phyloP scores from a whole-genome alignment of 92 coral and sea anemone genomes.

The Paragorgia papillata region DNA sequence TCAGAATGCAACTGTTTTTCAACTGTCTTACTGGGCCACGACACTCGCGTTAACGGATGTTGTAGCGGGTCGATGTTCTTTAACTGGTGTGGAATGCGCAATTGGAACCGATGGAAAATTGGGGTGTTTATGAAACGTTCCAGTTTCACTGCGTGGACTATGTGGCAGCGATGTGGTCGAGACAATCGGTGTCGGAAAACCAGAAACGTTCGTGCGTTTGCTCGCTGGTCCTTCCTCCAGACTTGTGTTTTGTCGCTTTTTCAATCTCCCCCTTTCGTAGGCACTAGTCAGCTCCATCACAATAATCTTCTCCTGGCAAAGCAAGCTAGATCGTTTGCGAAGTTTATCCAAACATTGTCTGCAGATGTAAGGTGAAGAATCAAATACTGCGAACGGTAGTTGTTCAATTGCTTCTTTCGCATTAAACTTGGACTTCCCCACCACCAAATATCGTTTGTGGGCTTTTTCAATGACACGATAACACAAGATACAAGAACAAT shows the following conservation, averaged over 20 bases:
- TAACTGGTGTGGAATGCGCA: conserved; percentile 19
- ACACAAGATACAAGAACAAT: conserved; percentile 6
- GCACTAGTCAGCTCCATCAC: not conserved
- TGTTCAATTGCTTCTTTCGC: too few relatives aligned
- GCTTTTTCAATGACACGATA: not conserved
- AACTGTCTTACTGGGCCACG: conserved; percentile 60
- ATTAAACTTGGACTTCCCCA: too few relatives aligned
- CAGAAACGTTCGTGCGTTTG: too few relatives aligned
- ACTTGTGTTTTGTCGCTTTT: not conserved
- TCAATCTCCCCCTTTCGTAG: not conserved
- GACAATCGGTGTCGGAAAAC: conserved; percentile 25
- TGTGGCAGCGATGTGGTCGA: conserved; percentile 4
- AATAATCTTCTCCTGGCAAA: conserved; percentile 1
- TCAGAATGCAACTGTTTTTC: conserved; percentile 56
- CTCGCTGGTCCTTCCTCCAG: too few relatives aligned
- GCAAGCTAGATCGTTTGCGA: too few relatives aligned
- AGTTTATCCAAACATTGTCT: conserved; percentile 19
- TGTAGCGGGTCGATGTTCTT: not conserved
- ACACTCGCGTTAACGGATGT: conserved; percentile 44
- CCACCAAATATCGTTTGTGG: too few relatives aligned
- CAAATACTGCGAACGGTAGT: too few relatives aligned
- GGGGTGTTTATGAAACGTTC: too few relatives aligned
- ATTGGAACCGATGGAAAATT: too few relatives aligned
- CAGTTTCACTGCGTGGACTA: too few relatives aligned
- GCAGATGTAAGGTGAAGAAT: too few relatives aligned